Evolutionary conservation across 2,797 vertebrate genomes (phyloP).

Genomic region (Sphenodon punctatus): DNA sequence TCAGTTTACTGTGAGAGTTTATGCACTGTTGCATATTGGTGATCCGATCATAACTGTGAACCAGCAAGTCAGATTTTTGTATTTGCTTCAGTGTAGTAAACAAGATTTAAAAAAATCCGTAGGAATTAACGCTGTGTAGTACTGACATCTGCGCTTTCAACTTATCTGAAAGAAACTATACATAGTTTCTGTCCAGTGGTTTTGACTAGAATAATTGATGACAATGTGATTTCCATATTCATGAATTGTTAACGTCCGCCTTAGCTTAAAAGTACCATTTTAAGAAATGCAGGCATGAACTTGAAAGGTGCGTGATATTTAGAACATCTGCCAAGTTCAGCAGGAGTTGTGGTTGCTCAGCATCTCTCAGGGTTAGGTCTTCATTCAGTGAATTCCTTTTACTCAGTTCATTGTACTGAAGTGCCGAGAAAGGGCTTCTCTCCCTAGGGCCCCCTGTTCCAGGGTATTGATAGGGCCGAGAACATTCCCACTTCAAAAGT

Average conservation of each 20-base stretch:
- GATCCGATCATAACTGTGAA: constrained; percentile 1
- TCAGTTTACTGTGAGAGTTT: constrained; percentile 21
- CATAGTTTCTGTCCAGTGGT: not conserved
- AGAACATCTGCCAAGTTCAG: not conserved
- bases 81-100: not conserved
- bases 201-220: not conserved
- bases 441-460: not conserved
- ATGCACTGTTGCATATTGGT: constrained; percentile 6
- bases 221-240: not conserved
- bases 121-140: not conserved
- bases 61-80: not conserved
- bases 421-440: not conserved
- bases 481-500: not conserved
- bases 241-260: not conserved
- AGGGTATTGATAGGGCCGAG: not conserved
- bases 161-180: not conserved
- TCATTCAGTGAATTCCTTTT: not conserved
- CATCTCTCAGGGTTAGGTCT: not conserved
- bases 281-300: fast-evolving
- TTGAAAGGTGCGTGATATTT: not conserved
- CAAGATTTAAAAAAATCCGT: not conserved
- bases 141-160: not conserved
- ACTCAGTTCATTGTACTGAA: not conserved
- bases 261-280: not conserved
- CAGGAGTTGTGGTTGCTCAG: not conserved